A percentile compares a stretch with the other conserved stretches of the same genome.
phyloP scores from a whole-genome alignment of 2,797 vertebrate genomes.

The Gymnocypris eckloni region DNA sequence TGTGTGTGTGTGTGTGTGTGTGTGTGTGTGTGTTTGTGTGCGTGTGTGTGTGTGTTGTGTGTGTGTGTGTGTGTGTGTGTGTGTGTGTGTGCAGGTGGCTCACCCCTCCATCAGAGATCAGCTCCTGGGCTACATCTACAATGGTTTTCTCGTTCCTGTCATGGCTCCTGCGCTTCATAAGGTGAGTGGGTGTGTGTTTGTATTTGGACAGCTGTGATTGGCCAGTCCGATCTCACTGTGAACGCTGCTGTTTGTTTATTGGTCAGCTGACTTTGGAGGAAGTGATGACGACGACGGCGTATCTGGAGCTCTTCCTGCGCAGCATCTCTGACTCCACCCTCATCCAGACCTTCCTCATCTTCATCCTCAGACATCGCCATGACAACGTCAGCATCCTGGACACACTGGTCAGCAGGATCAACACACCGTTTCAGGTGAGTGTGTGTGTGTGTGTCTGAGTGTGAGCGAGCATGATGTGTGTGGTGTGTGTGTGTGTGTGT shows the following conservation, averaged over 20 bases:
- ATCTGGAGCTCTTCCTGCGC: constrained; percentile 93
- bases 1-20: no score
- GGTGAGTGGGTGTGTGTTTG: constrained; percentile 71
- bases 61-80: constrained; percentile 24
- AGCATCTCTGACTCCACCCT: constrained; percentile 88
- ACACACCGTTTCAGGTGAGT: constrained; percentile 94
- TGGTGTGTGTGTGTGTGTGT: background rate
- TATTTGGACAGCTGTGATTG: background rate
- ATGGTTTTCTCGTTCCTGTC: constrained; percentile 95
- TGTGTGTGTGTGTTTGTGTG: no score
- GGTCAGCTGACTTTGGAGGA: constrained; percentile 92
- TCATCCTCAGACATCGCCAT: constrained; percentile 90
- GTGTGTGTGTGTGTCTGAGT: background rate
- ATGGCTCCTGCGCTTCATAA: constrained; percentile 96
- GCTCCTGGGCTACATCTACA: constrained; percentile 94
- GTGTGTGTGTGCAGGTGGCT: constrained; percentile 80
- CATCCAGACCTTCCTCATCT: constrained; percentile 92
- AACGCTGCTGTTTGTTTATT: constrained; percentile 17
- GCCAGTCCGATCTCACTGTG: background rate
- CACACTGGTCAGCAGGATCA: constrained; percentile 93
- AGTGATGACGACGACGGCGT: constrained; percentile 95
- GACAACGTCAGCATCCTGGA: constrained; percentile 93
- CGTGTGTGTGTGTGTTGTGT: no score
- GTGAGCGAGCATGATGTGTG: no score
- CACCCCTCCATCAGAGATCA: constrained; percentile 90